Conservation (phyloP, 2,888 invertebrate genomes). For the Mesoligia furuncula region DNA sequence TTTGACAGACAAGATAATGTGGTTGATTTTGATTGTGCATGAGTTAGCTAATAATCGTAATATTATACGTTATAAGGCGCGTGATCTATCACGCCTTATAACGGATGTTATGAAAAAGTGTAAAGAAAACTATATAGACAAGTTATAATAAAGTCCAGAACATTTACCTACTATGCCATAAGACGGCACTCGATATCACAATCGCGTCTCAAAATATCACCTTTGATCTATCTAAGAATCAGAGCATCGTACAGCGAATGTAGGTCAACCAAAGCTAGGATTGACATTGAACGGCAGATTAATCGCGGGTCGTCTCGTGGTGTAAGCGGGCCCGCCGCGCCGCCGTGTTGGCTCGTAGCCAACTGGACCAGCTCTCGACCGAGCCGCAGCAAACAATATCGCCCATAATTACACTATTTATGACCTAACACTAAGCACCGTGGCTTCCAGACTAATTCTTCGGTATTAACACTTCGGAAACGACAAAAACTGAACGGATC, state of each 20-base stretch:
- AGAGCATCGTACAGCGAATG: constrained; percentile 61
- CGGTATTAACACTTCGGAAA: constrained; percentile 40
- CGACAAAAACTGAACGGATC: constrained; percentile 48
- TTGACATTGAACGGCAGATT: constrained; percentile 83
- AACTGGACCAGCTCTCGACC: constrained; percentile 76
- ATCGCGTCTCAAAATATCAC: constrained; percentile 40
- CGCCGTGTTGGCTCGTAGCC: constrained; percentile 78
- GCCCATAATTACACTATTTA: constrained; percentile 52
- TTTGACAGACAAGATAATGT: constrained; percentile 35
- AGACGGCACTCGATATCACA: constrained; percentile 17
- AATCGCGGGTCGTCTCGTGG: constrained; percentile 73
- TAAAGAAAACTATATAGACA: background rate
- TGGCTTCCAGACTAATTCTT: constrained; percentile 37
- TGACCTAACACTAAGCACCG: constrained; percentile 70
- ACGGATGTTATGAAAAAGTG: background rate
- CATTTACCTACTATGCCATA: background rate
- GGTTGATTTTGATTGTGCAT: constrained; percentile 24
- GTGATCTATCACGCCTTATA: too few species aligned
- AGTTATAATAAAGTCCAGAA: background rate
- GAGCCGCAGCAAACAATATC: constrained; percentile 61
- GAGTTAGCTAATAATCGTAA: constrained; percentile 11
- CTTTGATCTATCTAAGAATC: constrained; percentile 47
- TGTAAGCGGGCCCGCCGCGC: constrained; percentile 72
- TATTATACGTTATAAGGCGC: background rate
- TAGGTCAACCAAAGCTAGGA: constrained; percentile 77